Base-by-base conservation (phyloP, 2,113 vertebrate species). In the Pitta sordida region DNA sequence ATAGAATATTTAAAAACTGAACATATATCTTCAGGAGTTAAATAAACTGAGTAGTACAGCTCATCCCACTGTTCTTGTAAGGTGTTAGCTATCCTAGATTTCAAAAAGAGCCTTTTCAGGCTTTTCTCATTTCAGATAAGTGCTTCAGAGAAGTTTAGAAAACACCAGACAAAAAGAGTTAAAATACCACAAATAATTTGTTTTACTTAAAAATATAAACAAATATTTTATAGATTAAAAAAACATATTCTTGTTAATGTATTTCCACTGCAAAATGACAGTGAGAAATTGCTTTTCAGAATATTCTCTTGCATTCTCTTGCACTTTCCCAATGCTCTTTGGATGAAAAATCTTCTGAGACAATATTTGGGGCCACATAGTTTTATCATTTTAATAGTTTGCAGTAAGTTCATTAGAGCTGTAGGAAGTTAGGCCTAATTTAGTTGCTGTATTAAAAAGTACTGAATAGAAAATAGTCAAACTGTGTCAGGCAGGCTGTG, bases 331-430 rank as follows among this genome's bases (percentile, higher is more conserved):
- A 83, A 88, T 89, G 87, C 74, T 95, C 44, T 95, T 86, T 91
- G 90, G 78, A 69, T 96, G 63, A 92, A 77, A 95, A 81, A 79
- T 97, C 62, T 91, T 93, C 92, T 92, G 94, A 94, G 65, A 80
- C 70, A 95, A 67, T 93, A 92, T 95, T 97, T 96, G 97, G 95
- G 90, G 43, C 73, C 83, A 77, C 27, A 43, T 76, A 69, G 79
- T 88, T 97, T 97, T 96, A 97, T 96, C 27, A 96, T 96, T 97
- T 97, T 97, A 96, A 97, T 97, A 30, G 96, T 97, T 90, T 97
- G 91, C 91, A 96, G 69, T 96, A 88, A 90, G 88, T 95, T 95
- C 81, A 91, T 97, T 97, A 96, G 95, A 96, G 63, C 83, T 94
- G 60, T 68, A 96, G 46, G 52, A 97, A 96, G 56, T 91, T 97